Conservation (phyloP, 2,888 invertebrate species). For the Piscicola geometra region DNA sequence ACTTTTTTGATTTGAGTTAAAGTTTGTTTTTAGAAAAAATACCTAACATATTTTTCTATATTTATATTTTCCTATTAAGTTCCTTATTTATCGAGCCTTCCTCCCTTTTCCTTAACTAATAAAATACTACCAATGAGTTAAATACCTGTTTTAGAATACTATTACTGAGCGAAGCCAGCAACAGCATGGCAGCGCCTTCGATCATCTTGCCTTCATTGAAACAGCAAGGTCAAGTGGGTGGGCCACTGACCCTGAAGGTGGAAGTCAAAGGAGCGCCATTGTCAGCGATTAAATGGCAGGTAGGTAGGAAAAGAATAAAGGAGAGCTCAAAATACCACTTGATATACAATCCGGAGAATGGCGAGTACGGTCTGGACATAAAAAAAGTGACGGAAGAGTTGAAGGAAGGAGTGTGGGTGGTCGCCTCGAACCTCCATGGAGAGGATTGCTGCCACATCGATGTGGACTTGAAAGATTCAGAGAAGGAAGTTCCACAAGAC, state of each 20-base stretch:
- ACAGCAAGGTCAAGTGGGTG: not conserved
- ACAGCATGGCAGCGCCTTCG: not conserved
- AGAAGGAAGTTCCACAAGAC: too few relatives aligned
- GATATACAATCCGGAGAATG: not conserved
- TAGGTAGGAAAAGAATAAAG: slow-evolving; percentile 30
- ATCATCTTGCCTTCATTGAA: not conserved
- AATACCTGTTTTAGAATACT: too few relatives aligned
- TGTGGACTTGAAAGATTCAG: slow-evolving; percentile 7
- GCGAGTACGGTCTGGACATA: slow-evolving; percentile 6
- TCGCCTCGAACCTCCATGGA: slow-evolving; percentile 27
- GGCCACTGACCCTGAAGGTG: slow-evolving; percentile 25
- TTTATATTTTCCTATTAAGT: too few relatives aligned
- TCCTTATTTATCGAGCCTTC: too few relatives aligned
- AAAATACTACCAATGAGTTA: too few relatives aligned
- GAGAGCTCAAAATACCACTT: slow-evolving; percentile 29
- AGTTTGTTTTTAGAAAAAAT: too few relatives aligned
- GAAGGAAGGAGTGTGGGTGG: slow-evolving; percentile 34
- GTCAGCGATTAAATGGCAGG: slow-evolving; percentile 27
- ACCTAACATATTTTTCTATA: too few relatives aligned
- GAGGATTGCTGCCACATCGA: slow-evolving; percentile 35
- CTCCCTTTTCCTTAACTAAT: too few relatives aligned
- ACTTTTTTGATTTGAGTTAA: too few relatives aligned
- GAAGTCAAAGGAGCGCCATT: slow-evolving; percentile 15
- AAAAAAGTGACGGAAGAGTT: slow-evolving; percentile 29
- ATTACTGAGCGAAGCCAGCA: too few relatives aligned